Base-by-base conservation (phyloP, 2,113 vertebrate genomes). In the Verasper variegatus region DNA sequence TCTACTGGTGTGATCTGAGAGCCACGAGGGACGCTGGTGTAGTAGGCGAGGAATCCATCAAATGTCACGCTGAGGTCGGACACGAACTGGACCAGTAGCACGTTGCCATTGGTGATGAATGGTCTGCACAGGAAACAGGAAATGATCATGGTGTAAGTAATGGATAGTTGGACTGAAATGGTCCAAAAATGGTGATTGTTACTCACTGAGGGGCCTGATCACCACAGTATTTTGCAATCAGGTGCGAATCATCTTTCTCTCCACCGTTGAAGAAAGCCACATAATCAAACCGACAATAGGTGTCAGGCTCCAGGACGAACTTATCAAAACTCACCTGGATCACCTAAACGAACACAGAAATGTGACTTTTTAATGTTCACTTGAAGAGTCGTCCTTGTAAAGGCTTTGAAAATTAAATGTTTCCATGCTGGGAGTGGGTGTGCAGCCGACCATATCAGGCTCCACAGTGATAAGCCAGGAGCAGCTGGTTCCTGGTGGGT, bases 271-370 rank as follows among this genome's bases (percentile, higher is more conserved):
- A 97, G 69, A 97, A 95, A 0, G 94, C 93, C 70, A 97, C 95
- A 0, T 97, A 98, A 90, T 98, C 97, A 10, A 96, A 98, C 21
- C 97, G 96, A 78, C 97, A 98, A 57, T 97, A 96, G 3, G 81
- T 89, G 82, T 98, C 96, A 0, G 83, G 77, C 84, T 98, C 97
- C 82, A 97, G 59, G 47, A 94, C 90, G 24, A 98, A 98, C 86
- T 98, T 98, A 5, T 94, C 95, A 21, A 97, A 98, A 37, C 84
- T 94, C 83, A 98, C 92, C 7, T 93, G 90, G 20, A 98, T 94
- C 10, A 95, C 93, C 97, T 98, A 83, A 42, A 15, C 58, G 0
- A 12, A 23, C 23, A 76, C 60, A 62, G 17, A 56, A 58, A 72
- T 1, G 20, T 21, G 1, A 51, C 21, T 42, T 49, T 59, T 8